Percentiles rank a stretch among this genome's conserved stretches.
These are phyloP conservation scores for Cnemophilus loriae DNA, from an alignment of 2,113 vertebrate genomes.

Conservation along the genomic window DNA sequence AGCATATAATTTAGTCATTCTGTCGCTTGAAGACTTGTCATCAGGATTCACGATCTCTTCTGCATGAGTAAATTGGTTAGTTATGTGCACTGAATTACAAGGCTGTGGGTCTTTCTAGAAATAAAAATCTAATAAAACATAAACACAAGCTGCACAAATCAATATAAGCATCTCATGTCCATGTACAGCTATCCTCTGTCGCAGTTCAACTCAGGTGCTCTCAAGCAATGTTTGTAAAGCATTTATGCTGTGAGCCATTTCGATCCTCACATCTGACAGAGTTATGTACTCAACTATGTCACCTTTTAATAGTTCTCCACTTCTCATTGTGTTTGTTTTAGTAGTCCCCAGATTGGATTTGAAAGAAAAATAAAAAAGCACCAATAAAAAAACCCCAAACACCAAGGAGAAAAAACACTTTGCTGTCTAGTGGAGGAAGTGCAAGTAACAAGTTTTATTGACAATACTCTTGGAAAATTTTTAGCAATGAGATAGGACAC, in stretches of 20 bases:
- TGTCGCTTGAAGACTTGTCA: conserved; percentile 21
- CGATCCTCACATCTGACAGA: conserved; percentile 38
- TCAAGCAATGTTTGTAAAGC: conserved; percentile 34
- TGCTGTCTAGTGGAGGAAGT: neutral
- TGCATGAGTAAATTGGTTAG: neutral
- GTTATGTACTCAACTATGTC: conserved; percentile 57
- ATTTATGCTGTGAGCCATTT: conserved; percentile 41
- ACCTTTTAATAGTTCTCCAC: conserved; percentile 59
- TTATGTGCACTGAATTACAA: neutral
- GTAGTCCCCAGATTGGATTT: conserved; percentile 8
- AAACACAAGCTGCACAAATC: neutral
- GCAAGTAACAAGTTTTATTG: neutral
- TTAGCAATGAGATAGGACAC: neutral
- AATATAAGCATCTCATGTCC: neutral
- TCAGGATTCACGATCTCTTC: neutral
- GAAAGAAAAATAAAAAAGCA: neutral
- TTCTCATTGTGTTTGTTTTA: conserved; percentile 54
- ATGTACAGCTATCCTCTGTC: neutral
- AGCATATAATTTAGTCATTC: conserved; percentile 46
- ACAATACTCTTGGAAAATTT: neutral
- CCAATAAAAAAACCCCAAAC: neutral
- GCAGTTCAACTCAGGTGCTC: conserved; percentile 14
- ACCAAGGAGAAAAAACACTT: neutral
- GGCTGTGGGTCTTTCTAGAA: neutral
- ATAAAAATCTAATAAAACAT: neutral